A percentile compares a stretch with the other conserved stretches of the same genome.
Evolutionary conservation across 2,797 vertebrate species (phyloP).

Genomic region (Cryptoblepharus egeriae): DNA sequence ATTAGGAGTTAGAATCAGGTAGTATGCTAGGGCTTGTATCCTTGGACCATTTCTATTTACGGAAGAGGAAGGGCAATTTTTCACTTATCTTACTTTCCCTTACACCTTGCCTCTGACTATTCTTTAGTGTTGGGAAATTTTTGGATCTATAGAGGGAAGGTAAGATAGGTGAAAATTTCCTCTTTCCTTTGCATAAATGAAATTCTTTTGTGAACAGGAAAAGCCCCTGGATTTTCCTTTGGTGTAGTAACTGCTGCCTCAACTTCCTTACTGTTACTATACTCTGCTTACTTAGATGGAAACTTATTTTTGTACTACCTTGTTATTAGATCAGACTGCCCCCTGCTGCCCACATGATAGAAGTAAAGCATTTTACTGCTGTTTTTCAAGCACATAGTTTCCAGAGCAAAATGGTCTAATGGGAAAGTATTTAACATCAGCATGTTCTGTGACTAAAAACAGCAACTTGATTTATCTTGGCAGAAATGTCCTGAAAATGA

Average conservation of each 20-base stretch:
- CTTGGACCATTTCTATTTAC: no score
- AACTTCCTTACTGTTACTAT: neutral
- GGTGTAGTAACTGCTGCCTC: neutral
- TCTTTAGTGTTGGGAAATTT: no score
- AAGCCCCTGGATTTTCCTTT: no score
- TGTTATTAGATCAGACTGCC: neutral
- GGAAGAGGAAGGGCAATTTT: no score
- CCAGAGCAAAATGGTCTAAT: constrained; percentile 51
- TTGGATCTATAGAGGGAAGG: no score
- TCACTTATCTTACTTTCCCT: no score
- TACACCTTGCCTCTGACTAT: no score
- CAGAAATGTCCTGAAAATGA: constrained; percentile 93
- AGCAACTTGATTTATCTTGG: constrained; percentile 55
- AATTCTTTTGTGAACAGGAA: no score
- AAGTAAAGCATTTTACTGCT: neutral
- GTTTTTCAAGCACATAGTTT: constrained; percentile 40
- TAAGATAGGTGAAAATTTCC: no score
- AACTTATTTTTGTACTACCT: neutral
- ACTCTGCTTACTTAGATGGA: neutral
- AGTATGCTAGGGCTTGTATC: no score
- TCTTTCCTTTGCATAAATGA: no score
- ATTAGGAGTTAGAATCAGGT: neutral
- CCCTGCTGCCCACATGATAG: neutral
- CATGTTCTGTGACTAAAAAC: constrained; percentile 46
- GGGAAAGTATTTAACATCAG: constrained; percentile 36